These are phyloP conservation scores for Sialis fuliginosa DNA, from an alignment of 2,888 invertebrate genomes.

Conservation along the genomic window DNA sequence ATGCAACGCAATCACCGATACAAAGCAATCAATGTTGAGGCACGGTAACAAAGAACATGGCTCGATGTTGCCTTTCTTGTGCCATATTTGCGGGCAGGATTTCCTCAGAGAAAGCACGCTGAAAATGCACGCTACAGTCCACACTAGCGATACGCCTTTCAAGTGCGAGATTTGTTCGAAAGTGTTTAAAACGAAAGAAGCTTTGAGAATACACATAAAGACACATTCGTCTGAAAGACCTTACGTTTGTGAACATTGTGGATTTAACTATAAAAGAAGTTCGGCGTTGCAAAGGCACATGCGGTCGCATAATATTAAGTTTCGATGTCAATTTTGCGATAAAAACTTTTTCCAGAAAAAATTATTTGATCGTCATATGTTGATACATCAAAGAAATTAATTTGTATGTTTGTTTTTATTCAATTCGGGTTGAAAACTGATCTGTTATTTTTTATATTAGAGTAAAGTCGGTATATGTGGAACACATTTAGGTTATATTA, in stretches of 20 bases:
- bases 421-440: no score
- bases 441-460: no score
- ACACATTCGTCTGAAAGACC: not conserved
- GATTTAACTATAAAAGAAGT: not conserved
- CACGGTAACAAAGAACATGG: no score
- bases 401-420: no score
- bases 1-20: no score
- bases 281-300: not conserved
- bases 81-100: not conserved
- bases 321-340: not conserved
- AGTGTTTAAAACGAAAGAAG: not conserved
- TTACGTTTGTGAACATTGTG: not conserved
- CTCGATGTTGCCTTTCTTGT: not conserved
- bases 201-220: not conserved
- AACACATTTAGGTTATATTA: no score
- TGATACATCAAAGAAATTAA: no score
- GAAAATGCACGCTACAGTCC: not conserved
- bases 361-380: not conserved
- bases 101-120: not conserved
- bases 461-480: no score
- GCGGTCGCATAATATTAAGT: not conserved
- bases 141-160: not conserved
- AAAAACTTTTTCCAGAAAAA: not conserved
- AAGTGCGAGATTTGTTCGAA: constrained; percentile 3
- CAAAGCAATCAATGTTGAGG: no score